Percentiles rank a stretch among this genome's conserved stretches.
phyloP scores from a whole-genome alignment of 2,113 vertebrate species.

The Numida meleagris region DNA sequence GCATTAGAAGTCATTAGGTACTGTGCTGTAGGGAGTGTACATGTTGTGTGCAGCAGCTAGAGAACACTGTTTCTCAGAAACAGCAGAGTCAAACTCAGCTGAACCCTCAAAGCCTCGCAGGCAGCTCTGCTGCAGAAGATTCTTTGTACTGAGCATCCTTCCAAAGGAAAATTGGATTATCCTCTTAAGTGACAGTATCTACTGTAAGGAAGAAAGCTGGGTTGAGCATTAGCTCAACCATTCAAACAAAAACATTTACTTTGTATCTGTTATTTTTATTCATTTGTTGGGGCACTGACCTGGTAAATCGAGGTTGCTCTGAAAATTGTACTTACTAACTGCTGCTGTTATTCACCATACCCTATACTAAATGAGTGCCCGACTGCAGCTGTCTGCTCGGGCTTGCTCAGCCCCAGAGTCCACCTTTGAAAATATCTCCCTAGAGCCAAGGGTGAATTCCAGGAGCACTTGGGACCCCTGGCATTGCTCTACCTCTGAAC shows the following conservation, averaged over 20 bases:
- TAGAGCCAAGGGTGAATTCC: background rate
- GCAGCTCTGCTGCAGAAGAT: background rate
- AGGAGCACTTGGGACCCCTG: background rate
- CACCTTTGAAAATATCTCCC: background rate
- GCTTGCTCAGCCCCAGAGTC: background rate
- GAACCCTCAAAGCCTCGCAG: background rate
- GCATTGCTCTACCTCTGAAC: background rate
- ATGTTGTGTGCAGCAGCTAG: background rate
- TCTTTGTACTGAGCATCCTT: background rate
- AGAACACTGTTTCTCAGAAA: background rate
- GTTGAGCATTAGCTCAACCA: background rate
- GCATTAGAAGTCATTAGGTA: background rate
- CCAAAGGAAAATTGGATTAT: background rate
- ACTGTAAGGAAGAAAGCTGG: background rate
- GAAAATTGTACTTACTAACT: conserved; percentile 29
- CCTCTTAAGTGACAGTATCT: background rate
- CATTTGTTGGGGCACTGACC: background rate
- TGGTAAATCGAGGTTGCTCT: conserved; percentile 1
- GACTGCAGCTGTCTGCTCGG: background rate
- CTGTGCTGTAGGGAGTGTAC: background rate
- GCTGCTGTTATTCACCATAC: background rate
- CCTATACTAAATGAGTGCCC: background rate
- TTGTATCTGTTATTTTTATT: background rate
- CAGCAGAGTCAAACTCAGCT: background rate
- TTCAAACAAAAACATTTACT: background rate